phyloP scores from a whole-genome alignment of 2,888 invertebrate genomes.

The Apeira syringaria region DNA sequence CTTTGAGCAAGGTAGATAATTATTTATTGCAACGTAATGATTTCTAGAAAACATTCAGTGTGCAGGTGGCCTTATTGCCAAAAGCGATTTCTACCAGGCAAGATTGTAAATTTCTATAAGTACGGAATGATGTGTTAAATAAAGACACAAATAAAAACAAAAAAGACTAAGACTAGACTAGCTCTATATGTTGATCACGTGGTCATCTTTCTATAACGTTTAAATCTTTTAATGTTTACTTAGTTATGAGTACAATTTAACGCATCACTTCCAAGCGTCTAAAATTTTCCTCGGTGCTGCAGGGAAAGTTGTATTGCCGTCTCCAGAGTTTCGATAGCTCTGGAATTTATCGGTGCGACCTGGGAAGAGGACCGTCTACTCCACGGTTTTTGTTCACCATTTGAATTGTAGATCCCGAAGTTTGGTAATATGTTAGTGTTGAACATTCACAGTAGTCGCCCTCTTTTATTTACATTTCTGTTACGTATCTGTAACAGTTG shows the following conservation, averaged over 20 bases:
- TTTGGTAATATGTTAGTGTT: conserved; percentile 50
- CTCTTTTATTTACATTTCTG: conserved; percentile 41
- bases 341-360: conserved; percentile 54
- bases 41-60: too few species aligned
- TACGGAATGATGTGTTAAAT: too few species aligned
- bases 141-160: too few species aligned
- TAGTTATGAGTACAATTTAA: conserved; percentile 2
- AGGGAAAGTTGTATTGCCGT: conserved; percentile 31
- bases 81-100: too few species aligned
- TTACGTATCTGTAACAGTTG: conserved; percentile 29
- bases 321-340: conserved; percentile 39
- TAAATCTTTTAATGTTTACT: too few species aligned
- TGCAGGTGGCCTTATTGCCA: too few species aligned
- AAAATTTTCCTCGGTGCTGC: conserved; percentile 18
- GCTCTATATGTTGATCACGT: too few species aligned
- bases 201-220: too few species aligned
- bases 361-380: conserved; percentile 48
- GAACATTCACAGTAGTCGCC: conserved; percentile 27
- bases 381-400: conserved; percentile 45
- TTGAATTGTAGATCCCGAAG: conserved; percentile 50
- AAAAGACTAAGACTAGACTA: too few species aligned
- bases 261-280: not conserved
- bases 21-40: too few species aligned
- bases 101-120: too few species aligned
- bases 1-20: too few species aligned